A percentile compares a stretch with the other conserved stretches of the same genome.
Evolutionary conservation across 2,113 vertebrate species (phyloP).

Genomic region (Melanerpes formicivorus): DNA sequence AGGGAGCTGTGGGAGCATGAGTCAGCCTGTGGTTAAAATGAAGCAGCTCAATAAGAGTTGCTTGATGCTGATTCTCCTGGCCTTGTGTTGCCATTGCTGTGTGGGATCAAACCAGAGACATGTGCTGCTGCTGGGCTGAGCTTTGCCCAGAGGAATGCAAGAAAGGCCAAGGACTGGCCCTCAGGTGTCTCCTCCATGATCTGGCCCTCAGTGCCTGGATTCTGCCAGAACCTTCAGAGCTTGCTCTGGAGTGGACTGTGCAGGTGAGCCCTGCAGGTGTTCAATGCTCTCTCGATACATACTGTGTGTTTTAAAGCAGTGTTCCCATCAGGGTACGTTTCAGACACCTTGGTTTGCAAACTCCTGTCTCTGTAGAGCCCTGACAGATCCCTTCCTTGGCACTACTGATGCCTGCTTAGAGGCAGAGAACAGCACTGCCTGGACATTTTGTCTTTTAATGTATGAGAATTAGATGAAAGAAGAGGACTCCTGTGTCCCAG

Average conservation of each 20-base stretch:
- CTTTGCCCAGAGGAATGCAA: neutral
- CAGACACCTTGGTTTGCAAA: neutral
- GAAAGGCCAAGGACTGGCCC: neutral
- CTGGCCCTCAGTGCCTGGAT: neutral
- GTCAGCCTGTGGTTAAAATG: conserved; percentile 7
- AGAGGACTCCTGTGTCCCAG: neutral
- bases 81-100: neutral
- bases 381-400: neutral
- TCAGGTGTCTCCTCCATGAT: neutral
- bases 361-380: neutral
- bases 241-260: neutral
- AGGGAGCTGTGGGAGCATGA: neutral
- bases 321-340: neutral
- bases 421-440: neutral
- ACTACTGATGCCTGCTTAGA: neutral
- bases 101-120: neutral
- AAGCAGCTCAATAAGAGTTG: neutral
- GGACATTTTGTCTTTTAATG: neutral
- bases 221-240: neutral
- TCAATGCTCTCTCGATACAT: neutral
- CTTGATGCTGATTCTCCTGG: neutral
- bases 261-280: neutral
- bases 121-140: neutral
- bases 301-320: neutral
- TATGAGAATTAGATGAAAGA: neutral